Base-by-base conservation (phyloP, 2,888 invertebrate species). In the Cistogaster globosa region DNA sequence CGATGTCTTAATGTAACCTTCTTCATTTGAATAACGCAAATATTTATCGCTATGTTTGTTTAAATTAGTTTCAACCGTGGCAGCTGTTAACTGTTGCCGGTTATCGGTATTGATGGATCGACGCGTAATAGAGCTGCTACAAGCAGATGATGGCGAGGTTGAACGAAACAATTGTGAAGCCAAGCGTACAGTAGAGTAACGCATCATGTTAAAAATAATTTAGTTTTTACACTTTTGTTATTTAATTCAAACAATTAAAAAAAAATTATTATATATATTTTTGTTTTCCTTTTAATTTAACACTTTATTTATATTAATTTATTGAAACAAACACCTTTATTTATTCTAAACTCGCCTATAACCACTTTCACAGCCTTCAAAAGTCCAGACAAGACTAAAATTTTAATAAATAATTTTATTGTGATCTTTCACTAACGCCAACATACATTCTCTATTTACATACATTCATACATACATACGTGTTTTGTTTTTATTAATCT, bases 1-100 rank as follows among this genome's bases (percentile, higher is more conserved):
- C 0, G 93, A 96, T 26, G 89, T 90, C 86, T 89, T 90, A 69
- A 90, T 90, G 83, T 89, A 92, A 68, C 92, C 92, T 22, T 92
- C 91, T 42, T 90, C 89, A 55, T 88, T 67, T 14, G 88, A 89
- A 22, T 89, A 91, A 32, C 89, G 88, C 22, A 91, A 85, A 45
- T 79, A 88, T 88, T 92, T 92, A 75, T 92, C 91, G 71, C 87
- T 88, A 62, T 76, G 60, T 72, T 88, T 89, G 9, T 71, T 63
- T 26, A 83, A 67, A 71, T 89, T 88, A 38, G 88, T 88, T 11
- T 88, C 87, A 14, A 90, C 88, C 36, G 90, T 89, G 18, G 89
- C 90, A 32, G 88, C 90, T 7, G 89, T 89, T 77, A 89, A 89
- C 42, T 89, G 89, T 63, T 89, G 88, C 1, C 88, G 86, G 6